Base-by-base conservation (phyloP, 2,797 vertebrate genomes). In the Gallinago solitaria region DNA sequence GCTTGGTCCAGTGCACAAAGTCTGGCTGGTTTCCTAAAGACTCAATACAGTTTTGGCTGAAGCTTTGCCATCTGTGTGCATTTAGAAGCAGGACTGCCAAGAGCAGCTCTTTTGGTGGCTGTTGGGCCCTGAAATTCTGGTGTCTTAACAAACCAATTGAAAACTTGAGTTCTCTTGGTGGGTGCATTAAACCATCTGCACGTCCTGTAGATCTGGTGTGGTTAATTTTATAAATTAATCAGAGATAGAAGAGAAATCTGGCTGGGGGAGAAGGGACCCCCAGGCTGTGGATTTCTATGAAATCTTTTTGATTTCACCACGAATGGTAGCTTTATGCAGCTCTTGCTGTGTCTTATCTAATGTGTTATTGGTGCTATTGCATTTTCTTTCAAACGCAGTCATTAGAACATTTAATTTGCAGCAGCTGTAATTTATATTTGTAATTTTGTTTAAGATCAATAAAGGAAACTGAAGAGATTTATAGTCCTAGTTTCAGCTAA, bases 361-460 rank as follows among this genome's bases (percentile, higher is more conserved):
- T 69, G 85, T 32, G 61, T 71, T 75, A 78, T 77, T 71, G 83
- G 88, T 0, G 2, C 67, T 33, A 7, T n/a, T 79, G 69, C 79
- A 64, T 87, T 91, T 87, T 59, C 71, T 95, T 94, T 96, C 95
- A 89, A 83, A 90, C 82, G 86, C 71, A 82, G 89, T 93, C 93
- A 91, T 92, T 92, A 95, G 83, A 83, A 83, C 71, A 60, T 93
- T 97, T 95, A 69, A 87, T 94, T 96, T 96, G 93, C 93, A 93
- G 92, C 89, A 74, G 67, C 78, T 84, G 84, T 93, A 96, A 96
- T 93, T 96, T 98, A 97, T 96, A 94, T 94, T 95, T 94, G 94
- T 89, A 92, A 96, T 97, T 97, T 97, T 89, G 93, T 83, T 60
- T 83, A 74, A 91, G 93, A 96, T 98, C 96, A 85, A 96, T 97